Evolutionary conservation across 2,113 vertebrate genomes (phyloP).

Genomic region (Larimichthys polyactis): DNA sequence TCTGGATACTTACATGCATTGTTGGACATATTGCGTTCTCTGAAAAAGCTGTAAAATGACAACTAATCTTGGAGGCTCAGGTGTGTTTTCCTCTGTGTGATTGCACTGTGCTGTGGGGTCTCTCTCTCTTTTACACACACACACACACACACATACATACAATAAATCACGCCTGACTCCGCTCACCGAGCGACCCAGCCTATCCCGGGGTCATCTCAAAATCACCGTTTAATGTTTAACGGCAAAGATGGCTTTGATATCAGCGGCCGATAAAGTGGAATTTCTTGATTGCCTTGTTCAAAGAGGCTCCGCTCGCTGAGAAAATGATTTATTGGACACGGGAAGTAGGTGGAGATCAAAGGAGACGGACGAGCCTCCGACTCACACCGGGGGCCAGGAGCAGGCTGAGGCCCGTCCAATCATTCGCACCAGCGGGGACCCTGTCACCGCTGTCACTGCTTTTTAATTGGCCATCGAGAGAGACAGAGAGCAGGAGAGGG

Average conservation of each 20-base stretch:
- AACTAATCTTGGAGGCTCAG: conserved; percentile 19
- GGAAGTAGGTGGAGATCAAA: conserved; percentile 74
- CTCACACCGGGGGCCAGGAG: conserved; percentile 39
- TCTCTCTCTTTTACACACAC: not conserved
- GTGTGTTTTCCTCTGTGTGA: conserved; percentile 46
- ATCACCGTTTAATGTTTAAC: conserved; percentile 72
- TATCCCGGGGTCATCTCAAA: conserved; percentile 69
- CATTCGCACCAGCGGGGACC: conserved; percentile 68
- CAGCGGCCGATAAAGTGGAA: conserved; percentile 67
- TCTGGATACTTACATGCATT: not conserved
- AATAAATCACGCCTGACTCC: conserved; percentile 58
- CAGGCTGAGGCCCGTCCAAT: conserved; percentile 74
- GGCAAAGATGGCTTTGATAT: conserved; percentile 62
- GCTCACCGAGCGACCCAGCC: not conserved
- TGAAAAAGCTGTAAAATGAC: conserved; percentile 45
- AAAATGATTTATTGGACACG: conserved; percentile 80
- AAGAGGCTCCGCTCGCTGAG: conserved; percentile 61
- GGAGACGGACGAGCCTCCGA: conserved; percentile 44
- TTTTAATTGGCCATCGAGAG: conserved; percentile 82
- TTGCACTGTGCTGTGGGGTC: conserved; percentile 11
- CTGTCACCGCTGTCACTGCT: conserved; percentile 46
- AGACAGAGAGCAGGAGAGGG: not conserved
- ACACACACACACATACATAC: conserved; percentile 5
- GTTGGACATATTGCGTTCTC: not conserved
- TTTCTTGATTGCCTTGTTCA: conserved; percentile 72